Evolutionary conservation across 2,888 invertebrate genomes (phyloP).

Genomic region (Ceratothoa steindachneri): DNA sequence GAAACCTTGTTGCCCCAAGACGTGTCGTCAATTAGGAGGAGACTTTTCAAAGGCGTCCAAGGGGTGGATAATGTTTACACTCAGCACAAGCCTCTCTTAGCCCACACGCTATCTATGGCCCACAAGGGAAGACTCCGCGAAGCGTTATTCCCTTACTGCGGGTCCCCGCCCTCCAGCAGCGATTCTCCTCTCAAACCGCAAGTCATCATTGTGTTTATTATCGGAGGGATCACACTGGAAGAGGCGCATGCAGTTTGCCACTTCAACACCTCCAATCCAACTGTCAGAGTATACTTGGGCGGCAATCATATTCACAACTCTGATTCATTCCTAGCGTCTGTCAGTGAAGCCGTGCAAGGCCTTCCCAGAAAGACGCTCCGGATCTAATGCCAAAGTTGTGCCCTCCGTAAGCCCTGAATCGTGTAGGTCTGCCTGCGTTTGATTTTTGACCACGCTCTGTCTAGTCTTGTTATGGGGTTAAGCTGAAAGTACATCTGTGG

Average conservation of each 20-base stretch:
- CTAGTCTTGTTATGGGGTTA: too few relatives aligned
- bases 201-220: constrained; percentile 91
- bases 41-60: constrained; percentile 79
- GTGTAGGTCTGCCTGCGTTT: too few relatives aligned
- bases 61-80: constrained; percentile 99
- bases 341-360: constrained; percentile 51
- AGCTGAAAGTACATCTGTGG: too few relatives aligned
- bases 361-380: background rate
- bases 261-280: constrained; percentile 67
- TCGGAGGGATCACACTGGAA: constrained; percentile 95
- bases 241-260: constrained; percentile 82
- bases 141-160: constrained; percentile 76
- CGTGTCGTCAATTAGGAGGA: constrained; percentile 75
- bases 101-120: constrained; percentile 82
- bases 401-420: too few relatives aligned
- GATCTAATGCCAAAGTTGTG: too few relatives aligned
- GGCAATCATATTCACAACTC: constrained; percentile 91
- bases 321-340: constrained; percentile 71
- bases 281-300: constrained; percentile 74
- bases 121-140: constrained; percentile 85
- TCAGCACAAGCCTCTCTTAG: constrained; percentile 89
- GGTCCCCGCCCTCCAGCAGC: constrained; percentile 51
- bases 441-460: too few relatives aligned
- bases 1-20: constrained; percentile 70
- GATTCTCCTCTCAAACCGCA: constrained; percentile 59